A percentile compares a stretch with the other conserved stretches of the same genome.
These are phyloP conservation scores for Dasyornis broadbenti DNA, from an alignment of 2,113 vertebrate genomes.

Conservation along the genomic window DNA sequence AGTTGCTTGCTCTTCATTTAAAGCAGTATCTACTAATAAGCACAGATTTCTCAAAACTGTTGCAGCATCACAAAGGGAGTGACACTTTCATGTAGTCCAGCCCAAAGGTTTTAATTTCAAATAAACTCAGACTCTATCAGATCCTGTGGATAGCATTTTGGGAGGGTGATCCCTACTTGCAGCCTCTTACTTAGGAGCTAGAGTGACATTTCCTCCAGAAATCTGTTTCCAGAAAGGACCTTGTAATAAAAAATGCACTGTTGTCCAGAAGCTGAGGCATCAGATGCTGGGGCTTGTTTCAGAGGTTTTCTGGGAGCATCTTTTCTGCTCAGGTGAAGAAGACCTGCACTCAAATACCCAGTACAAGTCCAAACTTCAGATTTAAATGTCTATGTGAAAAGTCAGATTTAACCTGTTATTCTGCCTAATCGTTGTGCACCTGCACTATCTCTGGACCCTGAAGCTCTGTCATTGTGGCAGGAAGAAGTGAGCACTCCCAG, in stretches of 20 bases:
- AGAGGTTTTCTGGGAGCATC: not conserved
- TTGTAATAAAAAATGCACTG: not conserved
- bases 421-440: not conserved
- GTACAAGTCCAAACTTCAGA: not conserved
- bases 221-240: not conserved
- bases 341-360: accelerated
- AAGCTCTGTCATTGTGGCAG: not conserved
- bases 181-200: not conserved
- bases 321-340: not conserved
- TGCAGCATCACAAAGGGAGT: not conserved
- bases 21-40: not conserved
- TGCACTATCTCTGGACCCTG: not conserved
- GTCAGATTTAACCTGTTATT: not conserved
- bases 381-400: not conserved
- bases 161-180: not conserved
- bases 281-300: not conserved
- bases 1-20: not conserved
- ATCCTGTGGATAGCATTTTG: not conserved
- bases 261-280: not conserved
- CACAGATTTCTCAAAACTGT: not conserved
- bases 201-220: not conserved
- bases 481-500: not conserved
- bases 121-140: not conserved
- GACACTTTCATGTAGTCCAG: not conserved
- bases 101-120: not conserved